Conservation (phyloP, 2,888 invertebrate species). For the Labia minor region DNA sequence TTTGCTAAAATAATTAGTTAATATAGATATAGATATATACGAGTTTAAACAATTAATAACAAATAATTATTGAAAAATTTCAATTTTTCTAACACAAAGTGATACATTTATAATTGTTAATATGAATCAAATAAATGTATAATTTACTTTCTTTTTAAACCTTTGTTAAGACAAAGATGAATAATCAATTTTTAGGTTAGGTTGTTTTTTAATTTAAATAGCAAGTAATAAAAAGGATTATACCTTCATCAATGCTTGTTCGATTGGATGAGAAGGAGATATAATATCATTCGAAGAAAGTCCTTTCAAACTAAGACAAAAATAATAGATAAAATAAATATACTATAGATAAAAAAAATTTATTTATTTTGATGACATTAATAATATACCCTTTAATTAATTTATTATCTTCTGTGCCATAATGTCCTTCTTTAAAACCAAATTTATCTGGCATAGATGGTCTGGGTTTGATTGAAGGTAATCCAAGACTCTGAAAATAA, state of each 20-base stretch:
- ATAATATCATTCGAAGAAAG: slow-evolving; percentile 44
- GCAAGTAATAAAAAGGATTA: too few relatives aligned
- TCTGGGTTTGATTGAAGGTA: slow-evolving; percentile 50
- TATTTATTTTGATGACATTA: slow-evolving; percentile 16
- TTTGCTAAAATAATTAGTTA: too few relatives aligned
- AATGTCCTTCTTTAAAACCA: slow-evolving; percentile 44
- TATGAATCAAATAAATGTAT: too few relatives aligned
- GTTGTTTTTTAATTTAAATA: too few relatives aligned
- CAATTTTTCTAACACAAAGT: too few relatives aligned
- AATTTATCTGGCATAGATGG: slow-evolving; percentile 40
- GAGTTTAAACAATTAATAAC: too few relatives aligned
- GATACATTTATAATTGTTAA: too few relatives aligned
- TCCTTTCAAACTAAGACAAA: slow-evolving; percentile 35
- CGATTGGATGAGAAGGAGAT: slow-evolving; percentile 53
- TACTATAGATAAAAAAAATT: slow-evolving; percentile 13
- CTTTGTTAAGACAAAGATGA: too few relatives aligned
- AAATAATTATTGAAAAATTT: too few relatives aligned
- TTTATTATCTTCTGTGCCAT: slow-evolving; percentile 38
- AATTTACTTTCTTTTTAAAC: too few relatives aligned
- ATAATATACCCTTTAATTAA: slow-evolving; percentile 34
- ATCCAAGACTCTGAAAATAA: slow-evolving; percentile 51
- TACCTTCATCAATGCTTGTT: slow-evolving; percentile 56
- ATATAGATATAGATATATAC: too few relatives aligned
- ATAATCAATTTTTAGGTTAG: not conserved
- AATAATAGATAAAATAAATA: slow-evolving; percentile 16